Evolutionary conservation across 2,113 vertebrate species (phyloP).

Genomic region (Cyanocitta stelleri): DNA sequence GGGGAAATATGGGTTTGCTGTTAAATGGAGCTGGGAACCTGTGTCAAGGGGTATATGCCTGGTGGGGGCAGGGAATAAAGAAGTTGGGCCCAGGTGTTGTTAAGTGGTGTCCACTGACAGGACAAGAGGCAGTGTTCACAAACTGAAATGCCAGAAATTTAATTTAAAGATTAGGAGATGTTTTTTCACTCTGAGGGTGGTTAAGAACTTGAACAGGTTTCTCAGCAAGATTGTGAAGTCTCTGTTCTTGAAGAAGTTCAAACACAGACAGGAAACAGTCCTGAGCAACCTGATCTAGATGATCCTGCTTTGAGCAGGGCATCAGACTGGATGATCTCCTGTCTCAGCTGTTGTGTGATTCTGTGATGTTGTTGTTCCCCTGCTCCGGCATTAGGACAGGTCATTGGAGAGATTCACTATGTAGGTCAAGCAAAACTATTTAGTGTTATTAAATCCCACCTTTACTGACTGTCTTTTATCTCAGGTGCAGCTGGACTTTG

Average conservation of each 20-base stretch:
- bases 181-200: neutral
- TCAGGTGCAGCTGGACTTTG: neutral
- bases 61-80: neutral
- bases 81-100: neutral
- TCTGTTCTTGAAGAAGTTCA: neutral
- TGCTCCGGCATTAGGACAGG: neutral
- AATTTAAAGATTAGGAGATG: neutral
- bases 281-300: neutral
- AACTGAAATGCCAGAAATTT: neutral
- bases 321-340: neutral
- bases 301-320: neutral
- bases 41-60: neutral
- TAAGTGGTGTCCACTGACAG: neutral
- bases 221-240: neutral
- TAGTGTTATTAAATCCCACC: neutral
- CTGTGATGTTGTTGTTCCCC: neutral
- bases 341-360: neutral
- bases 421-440: neutral
- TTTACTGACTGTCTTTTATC: neutral
- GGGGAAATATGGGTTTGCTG: neutral
- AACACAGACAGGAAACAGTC: neutral
- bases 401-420: neutral
- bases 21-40: neutral
- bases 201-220: neutral
- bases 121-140: neutral